Percentiles rank a stretch among this genome's conserved stretches.
These are phyloP conservation scores for Hydractinia symbiolongicarpus DNA, from an alignment of 30 jellyfish, hydroid and myxozoan species.

Conservation along the genomic window DNA sequence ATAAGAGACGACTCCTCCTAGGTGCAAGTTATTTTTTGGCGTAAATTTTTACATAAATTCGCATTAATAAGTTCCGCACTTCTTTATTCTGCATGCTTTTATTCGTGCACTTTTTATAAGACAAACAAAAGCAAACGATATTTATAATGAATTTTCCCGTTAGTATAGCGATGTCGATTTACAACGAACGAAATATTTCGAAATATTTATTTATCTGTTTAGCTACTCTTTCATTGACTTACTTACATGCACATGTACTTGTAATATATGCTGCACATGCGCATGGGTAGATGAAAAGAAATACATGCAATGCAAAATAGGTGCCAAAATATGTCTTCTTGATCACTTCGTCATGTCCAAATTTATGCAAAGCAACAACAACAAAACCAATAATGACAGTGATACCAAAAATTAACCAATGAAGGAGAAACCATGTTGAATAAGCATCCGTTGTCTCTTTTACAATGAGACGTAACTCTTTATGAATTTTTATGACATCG, in stretches of 20 bases:
- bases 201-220: too few relatives aligned
- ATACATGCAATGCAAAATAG: constrained; percentile 46
- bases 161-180: too few relatives aligned
- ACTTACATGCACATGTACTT: constrained; percentile 62
- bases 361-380: constrained; percentile 35
- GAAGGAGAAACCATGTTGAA: constrained; percentile 65
- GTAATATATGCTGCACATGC: constrained; percentile 76
- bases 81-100: too few relatives aligned
- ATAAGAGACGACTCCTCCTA: too few relatives aligned
- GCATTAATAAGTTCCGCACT: too few relatives aligned
- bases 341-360: constrained; percentile 44
- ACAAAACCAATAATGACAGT: constrained; percentile 58
- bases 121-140: too few relatives aligned
- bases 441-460: constrained; percentile 48
- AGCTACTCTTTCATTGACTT: neutral
- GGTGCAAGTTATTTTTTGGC: too few relatives aligned
- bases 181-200: too few relatives aligned
- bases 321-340: constrained; percentile 44
- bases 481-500: constrained; percentile 41
- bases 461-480: constrained; percentile 53
- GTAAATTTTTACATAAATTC: too few relatives aligned
- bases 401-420: constrained; percentile 59
- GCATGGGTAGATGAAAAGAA: constrained; percentile 62
- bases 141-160: too few relatives aligned
- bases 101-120: too few relatives aligned